Base-by-base conservation (phyloP, 2,797 vertebrate genomes). In the Amazonetta brasiliensis region DNA sequence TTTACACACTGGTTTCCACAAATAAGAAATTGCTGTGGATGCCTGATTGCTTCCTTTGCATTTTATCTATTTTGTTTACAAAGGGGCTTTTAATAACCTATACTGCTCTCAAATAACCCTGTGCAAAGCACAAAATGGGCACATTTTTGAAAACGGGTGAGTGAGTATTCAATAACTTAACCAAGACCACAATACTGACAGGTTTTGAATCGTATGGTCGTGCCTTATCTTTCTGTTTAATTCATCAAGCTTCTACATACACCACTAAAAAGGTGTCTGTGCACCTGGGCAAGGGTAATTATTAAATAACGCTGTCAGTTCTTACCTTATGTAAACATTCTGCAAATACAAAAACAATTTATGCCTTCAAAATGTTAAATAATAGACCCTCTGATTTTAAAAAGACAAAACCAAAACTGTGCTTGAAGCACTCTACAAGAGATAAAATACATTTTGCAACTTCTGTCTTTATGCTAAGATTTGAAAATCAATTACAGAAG, bases 151-250 rank as follows among this genome's bases (percentile, higher is more conserved):
- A 87, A 97, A 95, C 0, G 13, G 94, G 81, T 96, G 90, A 97
- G 67, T 87, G 84, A 87, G 37, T 92, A 91, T 96, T 94, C 81
- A 94, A 20, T 91, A 89, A 95, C 62, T 64, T 68, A 85, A 84
- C 87, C 68, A 50, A 96, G 81, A 95, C 25, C 90, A 92, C 66
- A 93, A 90, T 44, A 50, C 84, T 30, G 69, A 79, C 92, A 96
- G 92, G 72, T 90, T 95, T 56, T 89, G 87, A 95, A 87, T 54
- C 67, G 54, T 5, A 41, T 28, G 63, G 67, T 26, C 94, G 95
- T 97, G 97, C 97, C 97, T 97, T 97, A 97, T 97, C 97, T 97
- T 90, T 77, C 94, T 80, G 63, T 86, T 95, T 91, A 93, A 95
- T 91, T 97, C 92, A 94, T 90, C 90, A 79, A 8, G 67, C 91